These are phyloP conservation scores for Neogobius melanostomus DNA, from an alignment of 2,113 vertebrate genomes.

Conservation along the genomic window DNA sequence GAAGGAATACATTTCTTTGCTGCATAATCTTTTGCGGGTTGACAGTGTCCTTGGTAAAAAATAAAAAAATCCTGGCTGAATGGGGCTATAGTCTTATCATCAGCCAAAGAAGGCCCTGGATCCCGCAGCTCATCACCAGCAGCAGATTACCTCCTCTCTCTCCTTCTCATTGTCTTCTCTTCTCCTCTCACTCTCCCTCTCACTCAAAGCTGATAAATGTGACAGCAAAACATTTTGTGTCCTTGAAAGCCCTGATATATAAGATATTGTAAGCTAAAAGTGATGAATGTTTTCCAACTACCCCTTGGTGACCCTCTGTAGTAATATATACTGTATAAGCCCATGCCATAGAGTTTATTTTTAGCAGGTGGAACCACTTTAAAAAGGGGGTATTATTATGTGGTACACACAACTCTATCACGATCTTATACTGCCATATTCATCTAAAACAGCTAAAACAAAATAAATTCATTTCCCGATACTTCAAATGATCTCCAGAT, in stretches of 20 bases:
- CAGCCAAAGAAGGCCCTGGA: conserved; percentile 48
- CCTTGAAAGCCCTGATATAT: neutral
- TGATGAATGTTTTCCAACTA: too few relatives aligned
- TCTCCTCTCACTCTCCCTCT: conserved; percentile 3
- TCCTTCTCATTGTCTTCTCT: conserved; percentile 44
- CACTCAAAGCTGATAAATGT: conserved; percentile 44
- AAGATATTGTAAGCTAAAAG: too few relatives aligned
- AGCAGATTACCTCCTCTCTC: conserved; percentile 49
- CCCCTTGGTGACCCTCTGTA: neutral
- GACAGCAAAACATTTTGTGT: conserved; percentile 20
- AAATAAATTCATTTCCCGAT: too few relatives aligned
- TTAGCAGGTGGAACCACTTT: too few relatives aligned
- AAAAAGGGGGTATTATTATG: too few relatives aligned
- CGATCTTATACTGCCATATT: too few relatives aligned
- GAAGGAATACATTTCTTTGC: neutral
- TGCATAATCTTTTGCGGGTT: conserved; percentile 29
- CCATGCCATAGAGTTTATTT: too few relatives aligned
- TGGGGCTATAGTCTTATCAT: conserved; percentile 56
- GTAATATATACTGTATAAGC: conserved; percentile 5
- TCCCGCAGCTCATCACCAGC: conserved; percentile 61
- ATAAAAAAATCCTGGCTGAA: conserved; percentile 15
- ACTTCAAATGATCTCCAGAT: too few relatives aligned
- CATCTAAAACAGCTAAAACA: too few relatives aligned
- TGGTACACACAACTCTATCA: too few relatives aligned
- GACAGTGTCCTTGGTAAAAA: conserved; percentile 13